Percentiles rank a stretch among this genome's conserved stretches.
These are phyloP conservation scores for Sebastes schlegelii DNA, from an alignment of 2,113 vertebrate genomes.

Conservation along the genomic window DNA sequence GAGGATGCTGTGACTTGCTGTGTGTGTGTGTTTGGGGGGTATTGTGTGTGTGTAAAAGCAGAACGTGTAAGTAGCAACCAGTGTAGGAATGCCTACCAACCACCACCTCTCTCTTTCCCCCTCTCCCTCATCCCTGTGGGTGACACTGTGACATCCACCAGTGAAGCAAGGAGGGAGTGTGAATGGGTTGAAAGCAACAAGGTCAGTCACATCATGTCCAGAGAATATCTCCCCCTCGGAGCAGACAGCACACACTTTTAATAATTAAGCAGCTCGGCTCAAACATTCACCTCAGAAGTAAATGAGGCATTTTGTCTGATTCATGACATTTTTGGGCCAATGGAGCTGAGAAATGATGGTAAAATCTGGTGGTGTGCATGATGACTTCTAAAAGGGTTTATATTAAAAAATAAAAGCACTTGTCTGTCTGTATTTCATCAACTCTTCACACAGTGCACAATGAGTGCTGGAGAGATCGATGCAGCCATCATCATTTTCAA, in stretches of 20 bases:
- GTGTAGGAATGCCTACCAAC: conserved; percentile 24
- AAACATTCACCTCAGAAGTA: background rate
- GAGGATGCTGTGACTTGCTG: conserved; percentile 68
- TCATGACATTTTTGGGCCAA: background rate
- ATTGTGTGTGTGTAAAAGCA: conserved; percentile 52
- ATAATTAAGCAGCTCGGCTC: conserved; percentile 46
- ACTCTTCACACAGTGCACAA: background rate
- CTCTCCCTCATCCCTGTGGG: conserved; percentile 60
- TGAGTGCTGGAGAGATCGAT: background rate
- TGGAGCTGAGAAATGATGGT: background rate
- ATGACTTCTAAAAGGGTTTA: background rate
- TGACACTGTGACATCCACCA: conserved; percentile 77
- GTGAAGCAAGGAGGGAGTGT: conserved; percentile 57
- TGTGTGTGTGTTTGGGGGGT: conserved; percentile 39
- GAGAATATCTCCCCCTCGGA: conserved; percentile 66
- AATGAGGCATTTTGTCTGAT: background rate
- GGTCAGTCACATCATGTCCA: conserved; percentile 76
- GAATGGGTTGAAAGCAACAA: conserved; percentile 70
- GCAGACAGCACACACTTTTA: conserved; percentile 54
- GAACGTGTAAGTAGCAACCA: conserved; percentile 40
- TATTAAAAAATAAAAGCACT: background rate
- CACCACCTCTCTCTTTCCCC: conserved; percentile 31
- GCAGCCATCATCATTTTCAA: background rate
- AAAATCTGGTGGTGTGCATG: background rate
- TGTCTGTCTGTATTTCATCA: background rate